Base-by-base conservation (phyloP, 2,888 invertebrate genomes). In the Dasysyrphus tricinctus region DNA sequence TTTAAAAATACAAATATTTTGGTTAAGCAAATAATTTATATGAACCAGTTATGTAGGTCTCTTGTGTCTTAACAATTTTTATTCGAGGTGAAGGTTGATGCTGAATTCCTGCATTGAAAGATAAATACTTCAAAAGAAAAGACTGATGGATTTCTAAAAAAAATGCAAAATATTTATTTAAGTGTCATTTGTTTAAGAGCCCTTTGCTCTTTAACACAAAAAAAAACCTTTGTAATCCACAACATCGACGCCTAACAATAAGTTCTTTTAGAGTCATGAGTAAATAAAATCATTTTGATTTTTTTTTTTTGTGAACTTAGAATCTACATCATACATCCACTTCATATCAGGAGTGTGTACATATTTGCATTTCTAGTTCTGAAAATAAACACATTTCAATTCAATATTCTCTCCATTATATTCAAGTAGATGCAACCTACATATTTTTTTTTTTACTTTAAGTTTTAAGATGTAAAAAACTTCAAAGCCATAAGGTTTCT, bases 331-430 rank as follows among this genome's bases (percentile, higher is more conserved):
- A 39, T 14, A 8, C 8, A 24, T 42, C 57, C 57, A 37, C 39
- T 59, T 39, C 11, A 59, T 14, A 11, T 65, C 32, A 47, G 47
- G 34, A 32, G 65, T n/a, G n/a, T n/a, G n/a, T 29, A 3, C 29
- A 3, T 16, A 59, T 57, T 34, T 59, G 9, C 61, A 61, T 61
- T 42, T 61, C 24, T 47, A 44, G 47, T 32, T 47, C n/a, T 47
- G 11, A 65, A 65, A 65, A 47, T 19, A 65, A 65, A 65, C 44
- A 65, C 44, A 63, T 63, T 47, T 44, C 8, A 7, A 65, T 65
- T 34, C 32, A 34, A 47, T 49, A n/a, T n/a, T 16, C n/a, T 49
- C 49, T 11, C 19, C 19, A 49, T 49, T 49, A 19, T 49, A 47
- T 49, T 49, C 49, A 49, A 49, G 49, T 49, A 2, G 32, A 32